Base-by-base conservation (phyloP, 2,888 invertebrate species). In the Drosophila buzzatii region DNA sequence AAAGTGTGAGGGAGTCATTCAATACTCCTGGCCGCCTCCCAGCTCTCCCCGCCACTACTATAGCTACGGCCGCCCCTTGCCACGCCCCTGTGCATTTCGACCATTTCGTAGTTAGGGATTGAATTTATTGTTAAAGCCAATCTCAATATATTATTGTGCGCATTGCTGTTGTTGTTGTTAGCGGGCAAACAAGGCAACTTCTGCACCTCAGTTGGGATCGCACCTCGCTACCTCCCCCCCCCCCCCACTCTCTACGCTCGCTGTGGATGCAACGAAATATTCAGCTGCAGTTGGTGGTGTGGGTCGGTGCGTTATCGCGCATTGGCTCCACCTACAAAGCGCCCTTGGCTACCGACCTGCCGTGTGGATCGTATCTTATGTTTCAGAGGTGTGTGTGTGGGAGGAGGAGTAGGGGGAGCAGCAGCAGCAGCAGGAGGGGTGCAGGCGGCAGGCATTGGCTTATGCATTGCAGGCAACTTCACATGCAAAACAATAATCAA, bases 401-500 rank as follows among this genome's bases (percentile, higher is more conserved):
- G 7, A 18, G 33, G 44, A 27, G 59, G 23, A 7, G 7, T 23
- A 7, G 16, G 20, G 14, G 42, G 39, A n/a, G 9, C 3, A 20
- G 1, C 37, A 6, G 37, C 23, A 27, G 59, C 10, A n/a, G 10
- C 23, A 9, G 14, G 20, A 14, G 42, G 37, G 8, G 31, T 12
- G 53, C 16, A 42, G 23, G 20, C 8, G 42, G 0, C 18, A 7
- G 35, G 44, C 16, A n/a, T 5, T 20, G 44, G 42, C 18, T 18
- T 60, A 20, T 45, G 45, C 6, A 49, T 33, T 49, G 49, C 33
- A 51, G 33, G 51, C 51, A 35, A 35, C 51, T 42, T 56, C 81
- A 72, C 76, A 88, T 87, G 90, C 88, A 89, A 89, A 85, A 82
- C 88, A 89, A 85, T 85, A 87, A 89, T 87, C 85, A 85, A 78